Base-by-base conservation (phyloP, 2,797 vertebrate species). In the Odontamblyopus lacepedii region DNA sequence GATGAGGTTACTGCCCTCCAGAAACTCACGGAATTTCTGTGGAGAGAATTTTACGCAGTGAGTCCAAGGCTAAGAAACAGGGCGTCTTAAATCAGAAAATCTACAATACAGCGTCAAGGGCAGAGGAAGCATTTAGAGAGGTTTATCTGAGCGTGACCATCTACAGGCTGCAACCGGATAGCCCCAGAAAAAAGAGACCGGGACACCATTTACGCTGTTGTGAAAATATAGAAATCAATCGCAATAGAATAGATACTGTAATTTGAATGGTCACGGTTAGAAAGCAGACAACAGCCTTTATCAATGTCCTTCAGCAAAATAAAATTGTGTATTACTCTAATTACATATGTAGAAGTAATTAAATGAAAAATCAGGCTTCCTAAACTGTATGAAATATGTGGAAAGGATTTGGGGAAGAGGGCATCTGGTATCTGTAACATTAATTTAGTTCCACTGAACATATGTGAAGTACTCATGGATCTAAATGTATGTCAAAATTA, bases 1-100 rank as follows among this genome's bases (percentile, higher is more conserved):
- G 91, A 99, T 99, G 87, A 99, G 97, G 93, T 98, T 99, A 82
- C 97, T 99, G 87, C 97, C 97, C 91, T 99, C 97, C 84, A 99
- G 94, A 93, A 96, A 98, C 89, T 99, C 98, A 63, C 95, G 95
- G 89, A 99, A 98, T 96, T 99, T 99, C 98, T 99, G 94, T 86
- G 89, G 90, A 94, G 89, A 93, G 89, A 93, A 83, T 88, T 76
- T 93, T 89, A 91, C 73, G 85, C 4, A 44, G 81, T 0, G 69
- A 85, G 85, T 75, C 79, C 80, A 70, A 69, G 73, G 74, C 72
- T 30, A 65, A 69, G 76, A 1, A 48, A 4, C 38, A 3, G 67
- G 67, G 60, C 44, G 79, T 81, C 75, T 83, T 71, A 64, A 84
- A 82, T 86, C 79, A 65, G 72, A 80, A 81, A 81, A 87, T 88